Evolutionary conservation across 2,797 vertebrate genomes (phyloP), one percentile per base, ranked within the genome.

Genomic region (Hippopotamyrus pictus): DNA sequence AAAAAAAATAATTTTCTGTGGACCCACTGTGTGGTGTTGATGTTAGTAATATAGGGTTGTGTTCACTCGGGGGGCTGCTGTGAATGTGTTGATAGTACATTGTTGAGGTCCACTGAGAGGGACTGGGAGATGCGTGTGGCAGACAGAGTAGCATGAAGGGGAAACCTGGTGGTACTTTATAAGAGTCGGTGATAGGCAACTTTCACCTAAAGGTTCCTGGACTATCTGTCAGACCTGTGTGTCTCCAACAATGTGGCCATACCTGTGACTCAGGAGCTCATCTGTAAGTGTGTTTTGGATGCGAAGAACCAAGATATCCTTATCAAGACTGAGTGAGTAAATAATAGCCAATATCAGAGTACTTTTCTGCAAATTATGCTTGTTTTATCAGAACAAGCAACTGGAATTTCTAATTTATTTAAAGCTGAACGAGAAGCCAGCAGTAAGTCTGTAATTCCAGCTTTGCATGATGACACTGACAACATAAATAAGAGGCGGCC

Each of bases 211-310:
- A 99, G 98, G 94, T 99, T 99, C 93, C 94, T 99, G 93, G 98
- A 99, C 93, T 99, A 99, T 92, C 96, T 99, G 69, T 99, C 98
- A 0, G 98, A 99, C 93, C 95, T 99, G 89, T 99, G 98, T 4
- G 98, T 99, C 89, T 99, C 98, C 91, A 99, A 99, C 94, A 97
- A 98, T 85, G 97, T 99, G 0, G 98, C 98, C 90, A 99, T 99
- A 90, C 97, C 98, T 0, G 98, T 99, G 90, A 99, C 98, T 0
- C 98, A 99, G 95, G 98, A 99, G 93, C 97, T 99, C 90, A 99
- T 99, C 94, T 99, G 98, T 93, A 99, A 99, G 93, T 99, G 98
- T 88, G 98, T 99, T 73, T 94, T 99, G 93, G 98, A 99, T 65
- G 96, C 97, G 0, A 98, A 97, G 93, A 99, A 99, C 95, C 97